Evolutionary conservation across 2,797 vertebrate species (phyloP).

Genomic region (Tapera naevia): DNA sequence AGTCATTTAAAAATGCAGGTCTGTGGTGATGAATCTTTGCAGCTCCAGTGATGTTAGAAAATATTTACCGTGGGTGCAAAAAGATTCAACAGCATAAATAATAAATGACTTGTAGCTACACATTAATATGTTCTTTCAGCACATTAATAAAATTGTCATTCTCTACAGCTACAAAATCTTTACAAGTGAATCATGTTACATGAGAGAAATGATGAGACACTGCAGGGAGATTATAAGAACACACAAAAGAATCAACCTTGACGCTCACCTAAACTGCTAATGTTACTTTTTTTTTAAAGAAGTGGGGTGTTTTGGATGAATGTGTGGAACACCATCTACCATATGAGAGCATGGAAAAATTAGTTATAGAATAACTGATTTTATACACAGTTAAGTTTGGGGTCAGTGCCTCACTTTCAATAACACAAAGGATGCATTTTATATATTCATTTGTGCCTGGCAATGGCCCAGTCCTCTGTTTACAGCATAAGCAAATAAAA

Average conservation of each 20-base stretch:
- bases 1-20: neutral
- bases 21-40: slow-evolving; percentile 5
- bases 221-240: neutral
- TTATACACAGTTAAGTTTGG: neutral
- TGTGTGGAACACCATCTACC: neutral
- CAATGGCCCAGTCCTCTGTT: neutral
- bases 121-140: slow-evolving; percentile 21
- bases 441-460: neutral
- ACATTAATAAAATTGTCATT: slow-evolving; percentile 16
- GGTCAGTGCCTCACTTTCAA: neutral
- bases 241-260: slow-evolving; percentile 11
- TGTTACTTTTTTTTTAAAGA: neutral
- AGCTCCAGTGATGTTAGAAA: neutral
- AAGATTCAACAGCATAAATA: slow-evolving; percentile 27
- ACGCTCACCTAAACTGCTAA: neutral
- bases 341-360: neutral
- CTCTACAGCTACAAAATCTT: slow-evolving; percentile 6
- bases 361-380: neutral
- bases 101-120: neutral
- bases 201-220: neutral
- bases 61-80: slow-evolving; percentile 43
- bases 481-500: neutral
- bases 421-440: neutral
- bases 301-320: neutral
- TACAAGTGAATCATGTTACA: slow-evolving; percentile 21